Evolutionary conservation across 2,888 invertebrate species (phyloP), one percentile per base, ranked within the genome.

Genomic region (Pimpla rufipes): DNA sequence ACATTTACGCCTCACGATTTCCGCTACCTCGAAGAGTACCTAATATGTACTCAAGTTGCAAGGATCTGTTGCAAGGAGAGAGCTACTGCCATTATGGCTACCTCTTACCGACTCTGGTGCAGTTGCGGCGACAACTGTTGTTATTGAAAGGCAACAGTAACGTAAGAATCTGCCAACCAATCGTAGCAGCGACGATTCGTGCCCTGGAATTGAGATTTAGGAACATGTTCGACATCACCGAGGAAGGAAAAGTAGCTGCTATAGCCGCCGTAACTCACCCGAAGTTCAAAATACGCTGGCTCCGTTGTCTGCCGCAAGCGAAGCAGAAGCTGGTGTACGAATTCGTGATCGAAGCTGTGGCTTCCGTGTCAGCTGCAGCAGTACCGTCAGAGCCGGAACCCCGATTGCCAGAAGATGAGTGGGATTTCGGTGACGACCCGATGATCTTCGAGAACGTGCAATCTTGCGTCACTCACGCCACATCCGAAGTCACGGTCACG

Each of bases 261-360:
- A 40, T 81, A 8, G 75, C 81, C 18, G 45, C 76, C n/a, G 68
- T 68, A 10, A 81, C 57, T 23, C 76, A 70, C 42, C 70, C 76
- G 10, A 64, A 50, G 62, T 81, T 76, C n/a, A 70, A 81, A 37
- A 18, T 16, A 40, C 62, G 35, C 42, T 76, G 70, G 76, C 50
- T 81, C 29, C 29, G 29, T 29, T 21, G 37, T 7, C 35, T 71
- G 71, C 42, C 57, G 55, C 35, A 21, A 57, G 55, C 42, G 16
- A 13, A 47, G 29, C n/a, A 50, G 35, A 67, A 67, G 50, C 3
- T 29, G 3, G 29, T 29, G 47, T 67, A 8, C 67, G 50, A 42
- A 23, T 47, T 67, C 13, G 21, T 67, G 2, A 8, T 67, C 21
- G 50, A 47, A 6, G 67, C 29, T 29, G 29, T 29, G 3, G 29